Conservation (phyloP, 2,113 vertebrate genomes). For the Podocnemis expansa region DNA sequence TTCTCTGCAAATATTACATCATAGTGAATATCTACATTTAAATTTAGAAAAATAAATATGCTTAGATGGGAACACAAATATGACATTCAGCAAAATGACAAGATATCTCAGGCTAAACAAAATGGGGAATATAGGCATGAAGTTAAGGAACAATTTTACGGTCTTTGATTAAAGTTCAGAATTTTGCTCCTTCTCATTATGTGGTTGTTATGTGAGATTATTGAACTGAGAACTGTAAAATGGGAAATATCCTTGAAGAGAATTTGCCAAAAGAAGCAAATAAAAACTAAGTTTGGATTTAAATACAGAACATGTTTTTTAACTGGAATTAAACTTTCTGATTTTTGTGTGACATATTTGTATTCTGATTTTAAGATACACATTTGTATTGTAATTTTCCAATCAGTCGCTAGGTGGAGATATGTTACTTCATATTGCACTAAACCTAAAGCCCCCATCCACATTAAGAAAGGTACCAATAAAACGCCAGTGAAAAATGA, state of each 20-base stretch:
- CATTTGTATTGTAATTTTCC: neutral
- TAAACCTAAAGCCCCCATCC: neutral
- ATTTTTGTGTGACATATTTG: neutral
- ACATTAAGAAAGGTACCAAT: neutral
- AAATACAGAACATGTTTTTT: accelerated
- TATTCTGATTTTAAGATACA: neutral
- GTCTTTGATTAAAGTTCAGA: neutral
- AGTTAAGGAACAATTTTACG: neutral
- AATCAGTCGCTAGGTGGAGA: slow-evolving; percentile 61
- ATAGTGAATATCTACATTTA: neutral
- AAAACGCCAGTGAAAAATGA: neutral
- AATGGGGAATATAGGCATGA: neutral
- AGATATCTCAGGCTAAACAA: neutral
- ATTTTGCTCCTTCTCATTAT: neutral
- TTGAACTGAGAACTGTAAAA: neutral
- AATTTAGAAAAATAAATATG: neutral
- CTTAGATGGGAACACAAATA: neutral
- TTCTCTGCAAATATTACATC: neutral
- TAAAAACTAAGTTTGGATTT: accelerated
- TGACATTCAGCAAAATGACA: neutral
- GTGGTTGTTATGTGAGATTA: neutral
- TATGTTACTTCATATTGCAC: slow-evolving; percentile 46
- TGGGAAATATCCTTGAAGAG: accelerated
- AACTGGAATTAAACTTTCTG: accelerated
- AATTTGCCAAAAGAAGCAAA: accelerated